These are phyloP conservation scores for Opisthograptis luteolata DNA, from an alignment of 2,888 invertebrate species.

Conservation along the genomic window DNA sequence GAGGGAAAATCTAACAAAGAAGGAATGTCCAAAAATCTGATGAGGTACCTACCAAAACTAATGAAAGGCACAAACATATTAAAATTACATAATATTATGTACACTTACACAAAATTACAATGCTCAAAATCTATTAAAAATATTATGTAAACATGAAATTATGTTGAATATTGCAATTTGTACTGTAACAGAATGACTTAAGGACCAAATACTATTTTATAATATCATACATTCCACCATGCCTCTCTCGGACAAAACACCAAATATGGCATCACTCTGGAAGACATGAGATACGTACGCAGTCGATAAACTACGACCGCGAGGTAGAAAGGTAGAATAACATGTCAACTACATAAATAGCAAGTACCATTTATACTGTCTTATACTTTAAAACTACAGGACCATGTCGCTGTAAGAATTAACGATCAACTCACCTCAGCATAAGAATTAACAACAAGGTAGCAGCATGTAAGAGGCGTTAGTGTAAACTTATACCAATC, in stretches of 20 bases:
- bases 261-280: constrained; percentile 47
- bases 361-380: too few relatives aligned
- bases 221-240: constrained; percentile 34
- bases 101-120: not conserved
- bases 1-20: not conserved
- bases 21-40: constrained; percentile 13
- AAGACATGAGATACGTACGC: constrained; percentile 41
- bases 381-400: not conserved
- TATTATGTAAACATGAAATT: not conserved
- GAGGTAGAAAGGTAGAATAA: not conserved
- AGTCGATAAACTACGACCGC: constrained; percentile 6
- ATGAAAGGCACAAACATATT: too few relatives aligned
- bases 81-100: too few relatives aligned
- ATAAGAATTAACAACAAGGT: too few relatives aligned
- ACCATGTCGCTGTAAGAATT: not conserved
- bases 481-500: too few relatives aligned
- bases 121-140: not conserved
- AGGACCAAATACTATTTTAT: constrained; percentile 31
- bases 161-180: constrained; percentile 1
- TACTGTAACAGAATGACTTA: constrained; percentile 27
- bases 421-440: too few relatives aligned
- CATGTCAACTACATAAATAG: not conserved
- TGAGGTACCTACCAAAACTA: not conserved
- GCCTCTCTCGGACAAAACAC: constrained; percentile 26
- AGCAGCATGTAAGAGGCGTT: too few relatives aligned